phyloP scores from a whole-genome alignment of 2,113 vertebrate genomes.

The Zapus hudsonius region DNA sequence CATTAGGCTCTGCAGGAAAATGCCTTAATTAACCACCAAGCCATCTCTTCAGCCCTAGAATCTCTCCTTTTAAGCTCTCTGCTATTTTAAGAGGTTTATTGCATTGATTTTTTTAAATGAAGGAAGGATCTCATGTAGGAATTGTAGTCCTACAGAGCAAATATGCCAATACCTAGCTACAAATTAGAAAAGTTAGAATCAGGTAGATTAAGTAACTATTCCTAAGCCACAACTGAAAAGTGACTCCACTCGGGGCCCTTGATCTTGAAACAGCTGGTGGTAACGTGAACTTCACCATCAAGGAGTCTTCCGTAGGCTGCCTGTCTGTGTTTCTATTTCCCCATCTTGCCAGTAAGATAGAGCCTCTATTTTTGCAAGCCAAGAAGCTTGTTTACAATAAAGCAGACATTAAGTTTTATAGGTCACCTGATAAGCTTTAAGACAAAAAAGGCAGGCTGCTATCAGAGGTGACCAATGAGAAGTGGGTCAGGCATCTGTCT shows the following conservation, averaged over 20 bases:
- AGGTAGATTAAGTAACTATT: neutral
- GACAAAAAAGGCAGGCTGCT: neutral
- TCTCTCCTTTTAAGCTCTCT: neutral
- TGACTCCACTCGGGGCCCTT: neutral
- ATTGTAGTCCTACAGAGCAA: neutral
- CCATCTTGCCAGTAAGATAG: neutral
- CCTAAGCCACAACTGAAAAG: neutral
- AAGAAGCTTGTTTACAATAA: neutral
- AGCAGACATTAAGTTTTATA: neutral
- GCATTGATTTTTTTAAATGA: conserved; percentile 23
- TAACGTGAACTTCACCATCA: neutral
- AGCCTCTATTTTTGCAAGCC: neutral
- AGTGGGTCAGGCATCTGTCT: neutral
- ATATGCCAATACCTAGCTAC: neutral
- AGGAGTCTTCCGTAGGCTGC: neutral
- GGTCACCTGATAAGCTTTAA: neutral
- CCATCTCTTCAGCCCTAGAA: neutral
- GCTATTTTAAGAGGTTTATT: neutral
- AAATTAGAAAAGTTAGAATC: conserved; percentile 20
- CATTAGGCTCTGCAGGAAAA: no score
- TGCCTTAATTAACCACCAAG: no score
- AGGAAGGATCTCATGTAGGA: neutral
- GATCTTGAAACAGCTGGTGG: neutral
- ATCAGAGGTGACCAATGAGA: conserved; percentile 4
- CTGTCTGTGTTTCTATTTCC: neutral